Evolutionary conservation across 1,140 invertebrate genomes (phyloP).

Genomic region (Papilio helenus): DNA sequence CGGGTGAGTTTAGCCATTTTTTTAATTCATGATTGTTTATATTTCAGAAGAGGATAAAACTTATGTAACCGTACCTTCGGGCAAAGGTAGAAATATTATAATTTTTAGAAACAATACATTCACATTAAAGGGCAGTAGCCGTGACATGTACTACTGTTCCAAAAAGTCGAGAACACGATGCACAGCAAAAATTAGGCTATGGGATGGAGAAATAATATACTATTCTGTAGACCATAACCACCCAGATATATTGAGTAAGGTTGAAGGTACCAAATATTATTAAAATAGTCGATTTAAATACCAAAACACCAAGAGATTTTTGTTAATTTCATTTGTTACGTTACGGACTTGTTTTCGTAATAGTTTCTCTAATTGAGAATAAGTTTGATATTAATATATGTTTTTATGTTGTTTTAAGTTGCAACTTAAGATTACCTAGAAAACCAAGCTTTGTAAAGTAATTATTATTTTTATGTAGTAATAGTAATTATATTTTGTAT

Average conservation of each 20-base stretch:
- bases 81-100: constrained; percentile 50
- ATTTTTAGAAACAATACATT: constrained; percentile 51
- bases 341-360: too few species aligned
- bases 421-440: too few species aligned
- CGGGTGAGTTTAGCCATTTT: too few species aligned
- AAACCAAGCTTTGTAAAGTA: too few species aligned
- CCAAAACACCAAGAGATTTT: too few species aligned
- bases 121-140: constrained; percentile 50
- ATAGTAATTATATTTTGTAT: too few species aligned
- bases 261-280: constrained; percentile 43
- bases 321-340: too few species aligned
- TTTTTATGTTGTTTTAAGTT: too few species aligned
- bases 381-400: too few species aligned
- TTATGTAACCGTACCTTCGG: constrained; percentile 48
- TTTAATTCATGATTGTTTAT: not conserved
- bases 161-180: constrained; percentile 50
- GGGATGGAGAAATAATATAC: constrained; percentile 30
- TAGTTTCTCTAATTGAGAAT: too few species aligned
- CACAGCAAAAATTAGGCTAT: constrained; percentile 46
- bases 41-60: constrained; percentile 26
- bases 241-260: constrained; percentile 43
- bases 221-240: constrained; percentile 52
- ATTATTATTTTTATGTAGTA: too few species aligned
- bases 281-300: too few species aligned
- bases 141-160: constrained; percentile 53